Percentiles rank a stretch among this genome's conserved stretches.
phyloP scores from a whole-genome alignment of 2,888 invertebrate species.

The Ochropacha duplaris region DNA sequence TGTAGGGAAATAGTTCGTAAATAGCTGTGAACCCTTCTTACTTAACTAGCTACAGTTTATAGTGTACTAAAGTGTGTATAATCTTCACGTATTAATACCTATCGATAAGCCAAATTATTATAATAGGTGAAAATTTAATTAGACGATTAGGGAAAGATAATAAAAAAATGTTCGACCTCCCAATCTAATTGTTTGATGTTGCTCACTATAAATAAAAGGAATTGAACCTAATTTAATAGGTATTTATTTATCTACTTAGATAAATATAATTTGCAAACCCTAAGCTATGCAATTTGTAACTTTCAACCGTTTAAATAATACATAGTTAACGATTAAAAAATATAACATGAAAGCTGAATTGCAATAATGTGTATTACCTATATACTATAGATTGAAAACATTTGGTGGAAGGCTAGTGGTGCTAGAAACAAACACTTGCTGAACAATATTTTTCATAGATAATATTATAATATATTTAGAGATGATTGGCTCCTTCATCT shows the following conservation, averaged over 20 bases:
- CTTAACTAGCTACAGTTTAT: constrained; percentile 5
- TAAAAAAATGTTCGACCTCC: constrained; percentile 10
- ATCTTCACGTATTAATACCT: constrained; percentile 8
- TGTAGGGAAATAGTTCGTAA: constrained; percentile 6
- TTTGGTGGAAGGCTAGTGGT: constrained; percentile 60
- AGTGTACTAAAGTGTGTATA: constrained; percentile 20
- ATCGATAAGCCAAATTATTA: constrained; percentile 10
- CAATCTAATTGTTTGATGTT: constrained; percentile 14
- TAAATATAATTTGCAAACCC: neutral
- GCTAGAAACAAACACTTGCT: constrained; percentile 57
- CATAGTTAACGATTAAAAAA: neutral
- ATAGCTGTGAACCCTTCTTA: constrained; percentile 27
- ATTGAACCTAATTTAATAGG: constrained; percentile 14
- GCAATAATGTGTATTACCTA: neutral
- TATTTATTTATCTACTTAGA: neutral
- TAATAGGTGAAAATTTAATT: constrained; percentile 20
- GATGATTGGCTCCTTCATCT: constrained; percentile 59
- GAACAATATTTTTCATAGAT: constrained; percentile 73
- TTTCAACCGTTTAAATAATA: neutral
- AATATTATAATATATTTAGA: constrained; percentile 67
- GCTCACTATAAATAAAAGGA: constrained; percentile 34
- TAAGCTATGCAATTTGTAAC: neutral
- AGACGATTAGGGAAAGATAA: constrained; percentile 20
- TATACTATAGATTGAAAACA: neutral
- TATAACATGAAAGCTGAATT: neutral